phyloP scores from a whole-genome alignment of 1,140 invertebrate species.

The Cylas formicarius region DNA sequence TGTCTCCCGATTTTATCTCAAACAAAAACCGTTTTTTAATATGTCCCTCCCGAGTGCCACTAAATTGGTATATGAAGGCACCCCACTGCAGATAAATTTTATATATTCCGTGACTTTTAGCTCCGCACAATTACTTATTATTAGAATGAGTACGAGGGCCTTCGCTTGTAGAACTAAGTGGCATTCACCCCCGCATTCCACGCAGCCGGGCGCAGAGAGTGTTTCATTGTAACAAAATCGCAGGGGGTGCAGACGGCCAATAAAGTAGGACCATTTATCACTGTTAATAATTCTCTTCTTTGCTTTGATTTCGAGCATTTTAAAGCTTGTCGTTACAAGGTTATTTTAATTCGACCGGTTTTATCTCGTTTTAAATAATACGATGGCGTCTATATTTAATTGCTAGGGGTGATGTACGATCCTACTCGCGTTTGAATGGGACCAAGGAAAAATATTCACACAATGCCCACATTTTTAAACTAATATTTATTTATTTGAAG shows the following conservation, averaged over 20 bases:
- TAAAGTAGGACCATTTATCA: conserved; percentile 38
- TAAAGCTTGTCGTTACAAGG: conserved; percentile 23
- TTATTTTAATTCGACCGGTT: too few species aligned
- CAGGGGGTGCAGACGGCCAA: conserved; percentile 26
- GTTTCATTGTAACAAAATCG: conserved; percentile 36
- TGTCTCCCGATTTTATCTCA: too few species aligned
- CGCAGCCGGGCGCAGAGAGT: conserved; percentile 35
- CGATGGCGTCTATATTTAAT: too few species aligned
- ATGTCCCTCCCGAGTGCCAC: conserved; percentile 21
- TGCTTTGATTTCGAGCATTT: conserved; percentile 25
- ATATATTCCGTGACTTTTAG: conserved; percentile 25
- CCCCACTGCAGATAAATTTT: conserved; percentile 22
- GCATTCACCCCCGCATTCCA: conserved; percentile 33
- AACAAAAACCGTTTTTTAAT: conserved; percentile 22
- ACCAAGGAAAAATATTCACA: too few species aligned
- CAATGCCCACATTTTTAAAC: too few species aligned
- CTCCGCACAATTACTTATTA: conserved; percentile 25
- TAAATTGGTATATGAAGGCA: conserved; percentile 11
- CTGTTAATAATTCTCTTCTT: conserved; percentile 31
- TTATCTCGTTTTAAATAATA: too few species aligned
- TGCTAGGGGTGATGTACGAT: too few species aligned
- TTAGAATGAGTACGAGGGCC: conserved; percentile 18
- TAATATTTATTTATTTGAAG: too few species aligned
- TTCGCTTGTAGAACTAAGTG: conserved; percentile 27
- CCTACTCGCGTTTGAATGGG: too few species aligned